Conservation (phyloP, 2,113 vertebrate species). For the Planiliza haematocheilus region DNA sequence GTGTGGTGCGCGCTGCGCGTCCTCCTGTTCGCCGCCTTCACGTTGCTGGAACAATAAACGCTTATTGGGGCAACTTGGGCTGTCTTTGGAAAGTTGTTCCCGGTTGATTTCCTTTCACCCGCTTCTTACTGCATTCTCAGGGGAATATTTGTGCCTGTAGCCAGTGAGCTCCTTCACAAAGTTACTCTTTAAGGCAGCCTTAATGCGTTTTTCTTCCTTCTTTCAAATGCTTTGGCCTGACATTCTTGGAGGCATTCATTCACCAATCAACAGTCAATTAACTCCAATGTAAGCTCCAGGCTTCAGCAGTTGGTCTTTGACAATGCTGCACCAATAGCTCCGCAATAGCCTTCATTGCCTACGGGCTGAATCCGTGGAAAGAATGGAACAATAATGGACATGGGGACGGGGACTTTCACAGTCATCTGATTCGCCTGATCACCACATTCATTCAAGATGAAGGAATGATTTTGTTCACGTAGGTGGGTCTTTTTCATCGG, state of each 20-base stretch:
- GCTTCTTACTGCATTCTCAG: neutral
- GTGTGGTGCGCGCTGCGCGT: slow-evolving; percentile 13
- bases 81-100: slow-evolving; percentile 64
- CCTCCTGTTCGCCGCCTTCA: slow-evolving; percentile 32
- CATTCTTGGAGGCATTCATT: slow-evolving; percentile 35
- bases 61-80: slow-evolving; percentile 58
- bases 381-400: slow-evolving; percentile 59
- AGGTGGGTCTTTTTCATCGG: slow-evolving; percentile 22
- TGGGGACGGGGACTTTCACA: slow-evolving; percentile 14
- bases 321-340: slow-evolving; percentile 49
- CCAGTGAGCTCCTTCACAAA: slow-evolving; percentile 3
- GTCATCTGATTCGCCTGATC: slow-evolving; percentile 27
- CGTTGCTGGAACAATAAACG: slow-evolving; percentile 53
- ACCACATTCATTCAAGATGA: slow-evolving; percentile 38
- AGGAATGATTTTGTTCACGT: slow-evolving; percentile 22
- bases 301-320: slow-evolving; percentile 42
- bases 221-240: neutral
- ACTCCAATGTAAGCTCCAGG: slow-evolving; percentile 24
- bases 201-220: neutral
- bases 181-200: neutral
- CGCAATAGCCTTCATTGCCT: slow-evolving; percentile 37
- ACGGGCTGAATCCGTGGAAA: slow-evolving; percentile 37
- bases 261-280: slow-evolving; percentile 57
- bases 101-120: slow-evolving; percentile 6
- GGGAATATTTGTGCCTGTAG: slow-evolving; percentile 1